These are phyloP conservation scores for Cistogaster globosa DNA, from an alignment of 2,888 invertebrate genomes.

Conservation along the genomic window DNA sequence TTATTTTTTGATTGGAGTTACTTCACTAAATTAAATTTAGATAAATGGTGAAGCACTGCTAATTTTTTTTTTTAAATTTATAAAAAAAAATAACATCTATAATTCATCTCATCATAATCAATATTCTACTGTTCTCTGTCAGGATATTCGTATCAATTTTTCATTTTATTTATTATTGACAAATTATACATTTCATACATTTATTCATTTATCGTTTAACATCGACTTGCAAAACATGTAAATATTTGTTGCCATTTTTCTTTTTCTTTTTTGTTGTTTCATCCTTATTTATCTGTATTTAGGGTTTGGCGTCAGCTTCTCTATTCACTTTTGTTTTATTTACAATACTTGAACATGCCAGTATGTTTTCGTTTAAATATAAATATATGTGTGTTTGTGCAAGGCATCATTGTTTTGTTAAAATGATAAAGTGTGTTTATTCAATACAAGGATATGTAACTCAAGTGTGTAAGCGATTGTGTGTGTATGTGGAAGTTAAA, in stretches of 20 bases:
- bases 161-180: slow-evolving; percentile 63
- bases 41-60: too few relatives aligned
- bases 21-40: too few relatives aligned
- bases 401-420: slow-evolving; percentile 37
- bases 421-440: slow-evolving; percentile 14
- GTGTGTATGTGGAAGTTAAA: not conserved
- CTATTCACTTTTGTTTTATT: slow-evolving; percentile 13
- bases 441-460: slow-evolving; percentile 23
- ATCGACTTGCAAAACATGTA: slow-evolving; percentile 24
- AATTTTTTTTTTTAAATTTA: too few relatives aligned
- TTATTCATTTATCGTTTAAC: slow-evolving; percentile 27
- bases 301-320: slow-evolving; percentile 4
- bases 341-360: not conserved
- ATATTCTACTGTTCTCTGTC: slow-evolving; percentile 30
- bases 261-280: not conserved
- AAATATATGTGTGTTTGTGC: not conserved
- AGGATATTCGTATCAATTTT: slow-evolving; percentile 55
- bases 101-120: not conserved
- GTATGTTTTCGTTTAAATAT: too few relatives aligned
- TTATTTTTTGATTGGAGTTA: too few relatives aligned
- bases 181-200: slow-evolving; percentile 57
- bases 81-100: too few relatives aligned
- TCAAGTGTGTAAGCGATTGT: not conserved
- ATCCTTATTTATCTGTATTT: not conserved
- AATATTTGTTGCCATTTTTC: slow-evolving; percentile 31